These are phyloP conservation scores for Panagrolaimus sp. DNA, from an alignment of 1,140 invertebrate genomes.

Conservation along the genomic window DNA sequence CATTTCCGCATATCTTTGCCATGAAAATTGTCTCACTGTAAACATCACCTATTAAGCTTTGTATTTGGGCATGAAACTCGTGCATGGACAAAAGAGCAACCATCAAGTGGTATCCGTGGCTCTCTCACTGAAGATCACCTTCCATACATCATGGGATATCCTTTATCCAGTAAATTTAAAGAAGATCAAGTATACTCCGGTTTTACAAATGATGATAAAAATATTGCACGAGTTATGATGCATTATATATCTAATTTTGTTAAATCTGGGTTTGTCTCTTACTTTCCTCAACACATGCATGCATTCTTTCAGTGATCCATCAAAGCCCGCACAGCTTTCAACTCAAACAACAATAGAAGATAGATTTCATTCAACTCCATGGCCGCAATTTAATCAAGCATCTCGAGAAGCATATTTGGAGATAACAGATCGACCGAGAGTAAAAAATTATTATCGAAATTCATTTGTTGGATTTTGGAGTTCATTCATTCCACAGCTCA, in stretches of 20 bases:
- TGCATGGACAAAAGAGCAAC: conserved; percentile 83
- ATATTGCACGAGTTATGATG: conserved; percentile 77
- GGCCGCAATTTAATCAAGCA: conserved; percentile 51
- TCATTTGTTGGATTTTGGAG: conserved; percentile 92
- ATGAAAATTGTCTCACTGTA: too few relatives aligned
- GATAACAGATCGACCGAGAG: conserved; percentile 51
- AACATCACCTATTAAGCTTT: conserved; percentile 37
- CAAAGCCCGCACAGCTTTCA: conserved; percentile 48
- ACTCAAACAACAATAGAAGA: conserved; percentile 49
- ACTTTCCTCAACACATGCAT: background rate
- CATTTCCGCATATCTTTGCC: too few relatives aligned
- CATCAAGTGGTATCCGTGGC: conserved; percentile 71
- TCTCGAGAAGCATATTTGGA: conserved; percentile 56
- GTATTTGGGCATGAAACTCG: conserved; percentile 62
- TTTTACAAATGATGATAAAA: conserved; percentile 43
- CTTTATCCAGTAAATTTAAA: conserved; percentile 65
- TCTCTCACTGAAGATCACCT: conserved; percentile 86
- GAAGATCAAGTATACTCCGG: conserved; percentile 19
- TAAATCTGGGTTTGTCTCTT: conserved; percentile 76
- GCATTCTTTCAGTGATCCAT: conserved; percentile 51
- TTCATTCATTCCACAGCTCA: conserved; percentile 87
- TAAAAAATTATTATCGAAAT: conserved; percentile 82
- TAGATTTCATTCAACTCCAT: conserved; percentile 49
- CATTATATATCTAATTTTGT: conserved; percentile 93
- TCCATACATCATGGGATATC: conserved; percentile 83